Percentiles rank a stretch among this genome's conserved stretches.
phyloP scores from a whole-genome alignment of 1,140 invertebrate species.

The Linepithema humile region DNA sequence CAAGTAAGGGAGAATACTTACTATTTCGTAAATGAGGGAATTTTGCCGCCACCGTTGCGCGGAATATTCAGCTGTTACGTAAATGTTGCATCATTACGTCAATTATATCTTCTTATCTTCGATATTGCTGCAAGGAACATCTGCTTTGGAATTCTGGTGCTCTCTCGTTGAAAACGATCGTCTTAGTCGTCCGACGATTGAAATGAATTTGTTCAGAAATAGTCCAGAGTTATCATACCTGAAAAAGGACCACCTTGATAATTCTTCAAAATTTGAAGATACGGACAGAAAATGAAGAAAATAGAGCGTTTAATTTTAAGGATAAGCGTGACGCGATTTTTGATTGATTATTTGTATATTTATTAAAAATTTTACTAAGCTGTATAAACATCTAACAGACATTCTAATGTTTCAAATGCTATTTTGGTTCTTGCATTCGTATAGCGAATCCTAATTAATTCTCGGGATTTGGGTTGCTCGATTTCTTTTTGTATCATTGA shows the following conservation, averaged over 20 bases:
- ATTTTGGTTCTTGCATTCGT: too few relatives aligned
- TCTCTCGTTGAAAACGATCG: background rate
- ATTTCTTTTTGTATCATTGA: background rate
- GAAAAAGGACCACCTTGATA: background rate
- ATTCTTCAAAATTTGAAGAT: background rate
- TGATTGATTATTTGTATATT: background rate
- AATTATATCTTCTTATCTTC: slow-evolving; percentile 37
- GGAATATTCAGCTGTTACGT: slow-evolving; percentile 23
- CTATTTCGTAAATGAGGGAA: slow-evolving; percentile 10
- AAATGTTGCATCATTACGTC: slow-evolving; percentile 28
- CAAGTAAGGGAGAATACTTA: background rate
- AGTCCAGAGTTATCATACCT: too few relatives aligned
- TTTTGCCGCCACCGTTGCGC: background rate
- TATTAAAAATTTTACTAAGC: background rate
- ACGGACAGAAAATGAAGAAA: background rate
- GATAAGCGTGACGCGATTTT: too few relatives aligned
- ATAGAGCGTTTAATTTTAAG: background rate
- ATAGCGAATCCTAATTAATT: background rate
- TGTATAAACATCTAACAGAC: background rate
- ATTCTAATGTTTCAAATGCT: background rate
- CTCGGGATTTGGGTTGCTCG: background rate
- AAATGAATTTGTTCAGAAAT: background rate
- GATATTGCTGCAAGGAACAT: slow-evolving; percentile 2
- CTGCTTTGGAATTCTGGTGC: background rate
- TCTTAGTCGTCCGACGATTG: background rate